Percentiles rank a stretch among this genome's conserved stretches.
phyloP scores from a whole-genome alignment of 2,113 vertebrate genomes.

The Camelus bactrianus region DNA sequence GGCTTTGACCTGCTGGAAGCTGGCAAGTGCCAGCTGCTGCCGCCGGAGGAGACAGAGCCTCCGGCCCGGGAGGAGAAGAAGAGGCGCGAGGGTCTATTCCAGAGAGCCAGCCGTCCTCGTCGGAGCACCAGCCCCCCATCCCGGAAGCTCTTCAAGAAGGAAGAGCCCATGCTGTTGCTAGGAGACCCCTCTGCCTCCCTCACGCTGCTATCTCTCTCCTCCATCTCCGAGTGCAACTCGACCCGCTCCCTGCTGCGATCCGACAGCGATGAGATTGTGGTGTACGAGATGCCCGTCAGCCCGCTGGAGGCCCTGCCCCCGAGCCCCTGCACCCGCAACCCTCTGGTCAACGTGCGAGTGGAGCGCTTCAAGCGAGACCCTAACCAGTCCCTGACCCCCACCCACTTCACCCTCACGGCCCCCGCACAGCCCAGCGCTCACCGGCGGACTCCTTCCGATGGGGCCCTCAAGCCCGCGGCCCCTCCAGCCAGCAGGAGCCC shows the following conservation, averaged over 20 bases:
- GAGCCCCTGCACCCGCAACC: slow-evolving; percentile 89
- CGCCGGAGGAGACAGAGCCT: slow-evolving; percentile 87
- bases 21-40: slow-evolving; percentile 89
- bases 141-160: slow-evolving; percentile 94
- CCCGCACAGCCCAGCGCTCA: slow-evolving; percentile 87
- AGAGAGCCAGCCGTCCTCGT: slow-evolving; percentile 90
- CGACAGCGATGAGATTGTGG: slow-evolving; percentile 95
- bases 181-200: slow-evolving; percentile 90
- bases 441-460: slow-evolving; percentile 96
- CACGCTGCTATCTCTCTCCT: slow-evolving; percentile 95
- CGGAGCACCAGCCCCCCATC: slow-evolving; percentile 93
- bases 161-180: slow-evolving; percentile 90
- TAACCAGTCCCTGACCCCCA: slow-evolving; percentile 96
- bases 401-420: slow-evolving; percentile 92
- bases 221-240: slow-evolving; percentile 97
- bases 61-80: slow-evolving; percentile 90
- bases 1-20: slow-evolving; percentile 93
- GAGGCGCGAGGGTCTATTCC: slow-evolving; percentile 95
- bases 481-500: slow-evolving; percentile 85
- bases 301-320: slow-evolving; percentile 86
- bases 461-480: slow-evolving; percentile 92
- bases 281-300: slow-evolving; percentile 90
- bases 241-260: slow-evolving; percentile 95
- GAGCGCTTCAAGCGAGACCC: slow-evolving; percentile 97
- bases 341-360: slow-evolving; percentile 95